Conservation (phyloP, 2,113 vertebrate species). For the Apistogramma diplotaenia region DNA sequence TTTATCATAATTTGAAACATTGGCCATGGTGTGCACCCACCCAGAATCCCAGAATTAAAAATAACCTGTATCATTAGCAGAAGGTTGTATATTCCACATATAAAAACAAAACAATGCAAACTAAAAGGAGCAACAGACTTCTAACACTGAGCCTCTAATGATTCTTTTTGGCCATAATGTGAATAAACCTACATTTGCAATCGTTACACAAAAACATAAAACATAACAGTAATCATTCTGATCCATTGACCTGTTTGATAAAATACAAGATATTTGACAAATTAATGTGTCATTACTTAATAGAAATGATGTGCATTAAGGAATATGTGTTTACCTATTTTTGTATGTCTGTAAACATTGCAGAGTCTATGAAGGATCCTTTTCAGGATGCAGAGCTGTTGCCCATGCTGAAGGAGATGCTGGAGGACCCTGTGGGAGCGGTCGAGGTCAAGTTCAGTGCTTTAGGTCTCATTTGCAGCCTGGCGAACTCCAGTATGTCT, state of each 20-base stretch:
- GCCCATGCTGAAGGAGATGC: constrained; percentile 78
- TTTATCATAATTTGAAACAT: too few relatives aligned
- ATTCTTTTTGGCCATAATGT: neutral
- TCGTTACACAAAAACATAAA: neutral
- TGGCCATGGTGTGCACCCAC: too few relatives aligned
- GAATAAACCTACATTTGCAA: neutral
- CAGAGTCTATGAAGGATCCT: constrained; percentile 79
- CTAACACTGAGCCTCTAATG: neutral
- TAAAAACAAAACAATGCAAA: too few relatives aligned
- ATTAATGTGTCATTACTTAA: neutral
- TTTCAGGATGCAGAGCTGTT: constrained; percentile 79
- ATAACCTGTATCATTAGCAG: too few relatives aligned
- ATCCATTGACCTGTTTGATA: neutral
- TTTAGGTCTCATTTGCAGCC: constrained; percentile 83
- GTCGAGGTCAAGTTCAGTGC: constrained; percentile 87
- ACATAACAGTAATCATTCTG: neutral
- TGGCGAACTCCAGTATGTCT: constrained; percentile 81
- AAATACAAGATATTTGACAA: neutral
- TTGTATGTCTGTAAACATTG: constrained; percentile 18
- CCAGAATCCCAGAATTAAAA: too few relatives aligned
- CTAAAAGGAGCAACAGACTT: neutral
- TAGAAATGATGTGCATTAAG: neutral
- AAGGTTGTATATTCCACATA: too few relatives aligned
- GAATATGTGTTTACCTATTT: neutral
- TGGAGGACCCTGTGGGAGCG: constrained; percentile 80